phyloP scores from a whole-genome alignment of 2,113 vertebrate species.

The Phainopepla nitens region DNA sequence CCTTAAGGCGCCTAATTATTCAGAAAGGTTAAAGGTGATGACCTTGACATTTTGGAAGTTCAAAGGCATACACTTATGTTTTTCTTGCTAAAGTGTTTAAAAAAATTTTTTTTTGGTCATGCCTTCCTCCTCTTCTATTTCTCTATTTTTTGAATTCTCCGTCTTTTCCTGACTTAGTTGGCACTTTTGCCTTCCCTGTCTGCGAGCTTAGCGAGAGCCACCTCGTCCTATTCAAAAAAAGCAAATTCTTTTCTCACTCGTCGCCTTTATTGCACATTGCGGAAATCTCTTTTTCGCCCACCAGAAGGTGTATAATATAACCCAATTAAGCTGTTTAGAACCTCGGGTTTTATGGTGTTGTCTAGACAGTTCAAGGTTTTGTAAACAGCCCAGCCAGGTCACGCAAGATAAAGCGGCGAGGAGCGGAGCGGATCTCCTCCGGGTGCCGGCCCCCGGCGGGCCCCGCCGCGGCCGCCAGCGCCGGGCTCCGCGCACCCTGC shows the following conservation, averaged over 20 bases:
- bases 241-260: conserved; percentile 72
- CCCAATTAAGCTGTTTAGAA: conserved; percentile 98
- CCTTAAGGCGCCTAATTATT: conserved; percentile 85
- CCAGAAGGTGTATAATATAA: conserved; percentile 93
- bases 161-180: conserved; percentile 9
- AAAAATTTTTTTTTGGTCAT: conserved; percentile 31
- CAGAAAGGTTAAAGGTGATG: conserved; percentile 89
- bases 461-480: neutral
- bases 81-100: conserved; percentile 63
- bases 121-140: neutral
- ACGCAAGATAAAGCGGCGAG: conserved; percentile 74
- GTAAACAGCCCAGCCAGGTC: conserved; percentile 89
- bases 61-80: conserved; percentile 84
- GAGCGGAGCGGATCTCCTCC: conserved; percentile 56
- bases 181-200: conserved; percentile 52
- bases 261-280: conserved; percentile 81
- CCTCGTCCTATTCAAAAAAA: conserved; percentile 61
- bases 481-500: neutral
- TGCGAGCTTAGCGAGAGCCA: conserved; percentile 40
- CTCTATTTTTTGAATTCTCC: neutral
- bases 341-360: conserved; percentile 93
- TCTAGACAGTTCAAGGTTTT: conserved; percentile 99
- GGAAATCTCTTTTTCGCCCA: conserved; percentile 83
- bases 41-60: conserved; percentile 93
- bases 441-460: conserved; percentile 23